Percentiles rank a stretch among this genome's conserved stretches.
phyloP scores from a whole-genome alignment of 2,797 vertebrate species.

The Lutjanus argentimaculatus region DNA sequence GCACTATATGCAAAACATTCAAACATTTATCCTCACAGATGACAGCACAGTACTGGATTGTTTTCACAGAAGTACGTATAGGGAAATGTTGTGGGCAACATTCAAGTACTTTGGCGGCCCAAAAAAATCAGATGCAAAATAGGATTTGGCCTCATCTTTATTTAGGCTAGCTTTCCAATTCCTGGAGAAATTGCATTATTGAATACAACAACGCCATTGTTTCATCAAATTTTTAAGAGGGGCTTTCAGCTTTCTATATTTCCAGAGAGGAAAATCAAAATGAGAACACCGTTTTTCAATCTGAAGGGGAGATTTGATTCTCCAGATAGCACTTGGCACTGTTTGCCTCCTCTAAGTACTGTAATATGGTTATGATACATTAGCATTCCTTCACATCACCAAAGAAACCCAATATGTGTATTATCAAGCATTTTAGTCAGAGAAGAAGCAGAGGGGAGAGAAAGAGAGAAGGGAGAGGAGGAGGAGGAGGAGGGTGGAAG shows the following conservation, averaged over 20 bases:
- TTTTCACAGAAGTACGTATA: constrained; percentile 15
- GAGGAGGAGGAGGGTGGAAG: constrained; percentile 4
- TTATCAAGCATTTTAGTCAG: constrained; percentile 67
- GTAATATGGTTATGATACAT: constrained; percentile 83
- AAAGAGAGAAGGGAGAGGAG: constrained; percentile 12
- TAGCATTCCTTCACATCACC: constrained; percentile 78
- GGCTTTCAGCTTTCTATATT: constrained; percentile 59
- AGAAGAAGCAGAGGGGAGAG: constrained; percentile 25
- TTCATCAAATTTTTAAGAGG: constrained; percentile 54
- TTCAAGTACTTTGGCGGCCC: constrained; percentile 19
- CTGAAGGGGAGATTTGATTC: constrained; percentile 71
- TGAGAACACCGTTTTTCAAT: constrained; percentile 47
- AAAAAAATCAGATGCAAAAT: constrained; percentile 57
- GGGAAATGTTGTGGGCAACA: constrained; percentile 29
- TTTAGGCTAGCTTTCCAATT: constrained; percentile 65
- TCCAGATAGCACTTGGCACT: constrained; percentile 78
- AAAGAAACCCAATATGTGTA: constrained; percentile 81
- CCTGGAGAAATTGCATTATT: constrained; percentile 70
- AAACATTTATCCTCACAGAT: constrained; percentile 18
- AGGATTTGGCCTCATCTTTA: constrained; percentile 68
- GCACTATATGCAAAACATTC: constrained; percentile 9
- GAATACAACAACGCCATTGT: constrained; percentile 76
- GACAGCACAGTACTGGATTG: constrained; percentile 19
- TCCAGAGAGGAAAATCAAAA: constrained; percentile 64
- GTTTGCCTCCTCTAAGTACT: constrained; percentile 69